Conservation (phyloP, 2,113 vertebrate species). For the Cyphomyrus plagiostoma region DNA sequence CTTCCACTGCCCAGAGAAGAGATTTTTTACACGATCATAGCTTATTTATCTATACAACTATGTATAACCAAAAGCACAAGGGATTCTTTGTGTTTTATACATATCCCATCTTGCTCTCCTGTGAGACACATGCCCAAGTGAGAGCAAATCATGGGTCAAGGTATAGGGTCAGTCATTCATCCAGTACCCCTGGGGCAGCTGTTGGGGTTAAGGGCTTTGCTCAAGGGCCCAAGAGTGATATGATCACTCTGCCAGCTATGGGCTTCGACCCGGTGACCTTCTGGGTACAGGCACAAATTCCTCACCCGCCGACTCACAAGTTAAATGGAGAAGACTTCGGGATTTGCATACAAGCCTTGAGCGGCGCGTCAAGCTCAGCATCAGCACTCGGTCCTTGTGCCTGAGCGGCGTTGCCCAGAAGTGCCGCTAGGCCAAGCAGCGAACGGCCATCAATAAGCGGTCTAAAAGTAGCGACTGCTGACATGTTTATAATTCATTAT, state of each 20-base stretch:
- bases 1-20: neutral
- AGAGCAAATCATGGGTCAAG: neutral
- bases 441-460: neutral
- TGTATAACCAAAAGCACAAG: neutral
- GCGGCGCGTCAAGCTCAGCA: neutral
- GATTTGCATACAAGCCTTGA: neutral
- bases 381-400: neutral
- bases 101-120: neutral
- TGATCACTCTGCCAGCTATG: neutral
- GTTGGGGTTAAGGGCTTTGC: neutral
- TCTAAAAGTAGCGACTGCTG: neutral
- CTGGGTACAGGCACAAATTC: neutral
- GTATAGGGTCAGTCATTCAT: neutral
- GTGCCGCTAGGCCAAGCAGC: neutral
- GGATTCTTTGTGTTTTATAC: neutral
- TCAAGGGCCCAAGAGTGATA: neutral
- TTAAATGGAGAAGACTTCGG: neutral
- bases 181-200: neutral
- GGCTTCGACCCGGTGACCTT: neutral
- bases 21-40: neutral
- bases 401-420: neutral
- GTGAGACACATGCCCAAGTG: neutral
- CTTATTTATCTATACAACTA: neutral
- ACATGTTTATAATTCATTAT: neutral
- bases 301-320: neutral